Evolutionary conservation across 2,113 vertebrate genomes (phyloP).

Genomic region (Neolamprologus longior): DNA sequence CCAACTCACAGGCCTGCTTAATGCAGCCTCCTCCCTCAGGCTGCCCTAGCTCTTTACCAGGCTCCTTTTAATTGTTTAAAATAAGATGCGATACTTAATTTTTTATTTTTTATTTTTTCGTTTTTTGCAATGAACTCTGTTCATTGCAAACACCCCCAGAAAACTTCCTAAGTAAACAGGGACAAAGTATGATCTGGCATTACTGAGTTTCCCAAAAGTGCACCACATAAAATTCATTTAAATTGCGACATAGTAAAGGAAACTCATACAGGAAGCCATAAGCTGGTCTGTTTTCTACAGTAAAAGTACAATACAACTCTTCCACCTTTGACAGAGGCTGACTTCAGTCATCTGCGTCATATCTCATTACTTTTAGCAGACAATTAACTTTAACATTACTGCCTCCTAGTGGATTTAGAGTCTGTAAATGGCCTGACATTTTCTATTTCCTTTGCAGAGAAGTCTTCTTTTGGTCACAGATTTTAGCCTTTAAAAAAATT

Average conservation of each 20-base stretch:
- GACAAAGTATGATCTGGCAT: background rate
- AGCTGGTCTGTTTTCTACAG: background rate
- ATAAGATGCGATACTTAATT: background rate
- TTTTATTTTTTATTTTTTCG: accelerated
- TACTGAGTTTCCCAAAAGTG: background rate
- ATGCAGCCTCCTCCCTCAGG: background rate
- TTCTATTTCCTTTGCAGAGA: background rate
- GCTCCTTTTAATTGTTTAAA: background rate
- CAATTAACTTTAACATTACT: conserved; percentile 9
- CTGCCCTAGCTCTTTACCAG: background rate
- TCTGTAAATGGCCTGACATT: background rate
- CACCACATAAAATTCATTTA: background rate
- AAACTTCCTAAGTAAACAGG: background rate
- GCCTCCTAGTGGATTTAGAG: conserved; percentile 29
- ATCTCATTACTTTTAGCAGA: conserved; percentile 14
- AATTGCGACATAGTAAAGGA: background rate
- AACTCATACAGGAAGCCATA: background rate
- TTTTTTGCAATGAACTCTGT: background rate
- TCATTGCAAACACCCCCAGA: background rate
- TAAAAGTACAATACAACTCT: background rate
- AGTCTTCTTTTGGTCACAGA: background rate
- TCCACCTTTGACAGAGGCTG: background rate
- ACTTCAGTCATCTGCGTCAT: conserved; percentile 8
- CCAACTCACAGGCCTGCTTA: background rate
- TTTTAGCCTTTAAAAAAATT: background rate